Conservation (phyloP, 2,797 vertebrate species). For the Notolepis coatsorum region DNA sequence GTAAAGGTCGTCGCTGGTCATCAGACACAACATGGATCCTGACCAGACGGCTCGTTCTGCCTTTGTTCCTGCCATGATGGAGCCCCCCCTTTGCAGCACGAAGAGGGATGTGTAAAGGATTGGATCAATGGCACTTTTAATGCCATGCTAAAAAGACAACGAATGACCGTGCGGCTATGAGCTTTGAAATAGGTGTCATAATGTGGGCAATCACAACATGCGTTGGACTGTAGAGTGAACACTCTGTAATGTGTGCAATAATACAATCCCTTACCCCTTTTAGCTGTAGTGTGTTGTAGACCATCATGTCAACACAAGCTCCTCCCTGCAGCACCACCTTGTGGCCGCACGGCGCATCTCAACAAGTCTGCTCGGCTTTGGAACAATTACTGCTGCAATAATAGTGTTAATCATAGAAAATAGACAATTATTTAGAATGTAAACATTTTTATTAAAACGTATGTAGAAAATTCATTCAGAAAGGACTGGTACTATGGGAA, state of each 20-base stretch:
- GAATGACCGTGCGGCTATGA: constrained; percentile 32
- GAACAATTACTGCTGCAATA: constrained; percentile 19
- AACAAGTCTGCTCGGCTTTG: constrained; percentile 2
- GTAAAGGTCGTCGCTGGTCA: constrained; percentile 71
- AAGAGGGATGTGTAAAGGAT: constrained; percentile 37
- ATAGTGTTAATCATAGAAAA: constrained; percentile 16
- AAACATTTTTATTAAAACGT: not conserved
- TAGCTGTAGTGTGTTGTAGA: too few relatives aligned
- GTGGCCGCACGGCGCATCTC: constrained; percentile 64
- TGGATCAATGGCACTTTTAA: constrained; percentile 8
- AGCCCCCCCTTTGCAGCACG: constrained; percentile 39
- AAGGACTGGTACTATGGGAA: too few relatives aligned
- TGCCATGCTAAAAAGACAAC: constrained; percentile 30
- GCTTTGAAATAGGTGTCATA: constrained; percentile 36
- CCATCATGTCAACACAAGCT: constrained; percentile 40
- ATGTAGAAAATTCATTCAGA: not conserved
- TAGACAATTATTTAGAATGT: constrained; percentile 8
- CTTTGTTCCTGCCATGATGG: constrained; percentile 63
- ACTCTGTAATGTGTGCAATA: constrained; percentile 49
- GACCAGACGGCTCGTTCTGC: constrained; percentile 43
- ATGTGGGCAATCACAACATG: constrained; percentile 45
- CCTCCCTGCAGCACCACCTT: constrained; percentile 85
- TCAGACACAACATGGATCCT: constrained; percentile 64
- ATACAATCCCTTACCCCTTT: constrained; percentile 32
- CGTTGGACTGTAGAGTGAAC: constrained; percentile 24